Conservation (phyloP, 2,797 vertebrate genomes). For the Cyclopterus lumpus region DNA sequence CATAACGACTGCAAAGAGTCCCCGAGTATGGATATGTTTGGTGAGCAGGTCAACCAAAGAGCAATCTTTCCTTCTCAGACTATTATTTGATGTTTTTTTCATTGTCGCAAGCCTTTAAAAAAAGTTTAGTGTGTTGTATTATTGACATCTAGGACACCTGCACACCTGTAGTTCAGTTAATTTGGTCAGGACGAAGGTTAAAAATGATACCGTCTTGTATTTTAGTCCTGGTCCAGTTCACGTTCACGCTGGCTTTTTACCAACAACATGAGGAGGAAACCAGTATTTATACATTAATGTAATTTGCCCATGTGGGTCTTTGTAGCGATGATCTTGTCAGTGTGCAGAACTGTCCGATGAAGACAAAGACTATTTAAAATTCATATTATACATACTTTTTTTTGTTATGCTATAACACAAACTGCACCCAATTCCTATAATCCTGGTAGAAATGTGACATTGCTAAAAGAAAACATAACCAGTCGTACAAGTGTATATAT, state of each 20-base stretch:
- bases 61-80: background rate
- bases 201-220: background rate
- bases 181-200: background rate
- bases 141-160: background rate
- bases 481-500: background rate
- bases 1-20: too few species aligned
- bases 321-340: too few species aligned
- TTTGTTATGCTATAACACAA: background rate
- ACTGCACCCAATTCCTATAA: background rate
- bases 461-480: slow-evolving; percentile 14
- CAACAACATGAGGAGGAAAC: background rate
- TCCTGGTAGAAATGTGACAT: background rate
- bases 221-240: background rate
- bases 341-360: background rate
- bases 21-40: background rate
- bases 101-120: background rate
- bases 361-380: background rate
- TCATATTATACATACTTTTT: background rate
- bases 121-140: background rate
- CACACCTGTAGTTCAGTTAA: background rate
- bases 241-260: background rate
- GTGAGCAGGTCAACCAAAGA: background rate
- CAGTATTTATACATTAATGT: background rate
- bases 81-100: background rate
- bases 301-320: too few species aligned